Evolutionary conservation across 2,113 vertebrate genomes (phyloP).

Genomic region (Sarotherodon lohbergeri): DNA sequence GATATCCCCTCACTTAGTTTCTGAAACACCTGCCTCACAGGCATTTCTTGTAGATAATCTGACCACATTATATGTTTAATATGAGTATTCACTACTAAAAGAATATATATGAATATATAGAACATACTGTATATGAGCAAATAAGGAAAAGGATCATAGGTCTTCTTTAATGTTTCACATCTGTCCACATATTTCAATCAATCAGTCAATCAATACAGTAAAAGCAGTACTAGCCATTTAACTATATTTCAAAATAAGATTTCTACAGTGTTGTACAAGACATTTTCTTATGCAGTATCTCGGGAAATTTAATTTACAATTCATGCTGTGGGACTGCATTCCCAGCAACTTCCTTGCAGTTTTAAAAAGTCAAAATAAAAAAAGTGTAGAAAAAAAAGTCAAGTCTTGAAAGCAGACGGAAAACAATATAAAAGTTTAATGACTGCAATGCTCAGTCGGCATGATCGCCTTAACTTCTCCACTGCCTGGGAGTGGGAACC

Average conservation of each 20-base stretch:
- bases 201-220: fast-evolving
- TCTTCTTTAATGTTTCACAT: not conserved
- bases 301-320: not conserved
- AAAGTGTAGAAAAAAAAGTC: not conserved
- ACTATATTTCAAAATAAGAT: not conserved
- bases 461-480: not conserved
- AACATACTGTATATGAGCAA: not conserved
- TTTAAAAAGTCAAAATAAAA: not conserved
- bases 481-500: not conserved
- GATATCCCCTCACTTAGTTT: not conserved
- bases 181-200: not conserved
- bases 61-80: not conserved
- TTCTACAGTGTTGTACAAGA: not conserved
- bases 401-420: not conserved
- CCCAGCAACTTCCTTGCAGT: not conserved
- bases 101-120: not conserved
- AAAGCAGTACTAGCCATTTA: not conserved
- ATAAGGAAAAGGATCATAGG: not conserved
- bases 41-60: not conserved
- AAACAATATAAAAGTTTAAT: not conserved
- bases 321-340: not conserved
- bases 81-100: not conserved
- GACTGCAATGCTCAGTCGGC: not conserved
- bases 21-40: not conserved
- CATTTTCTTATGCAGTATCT: not conserved